phyloP scores from a whole-genome alignment of 2,888 invertebrate genomes.

The Agonopterix heracliana region DNA sequence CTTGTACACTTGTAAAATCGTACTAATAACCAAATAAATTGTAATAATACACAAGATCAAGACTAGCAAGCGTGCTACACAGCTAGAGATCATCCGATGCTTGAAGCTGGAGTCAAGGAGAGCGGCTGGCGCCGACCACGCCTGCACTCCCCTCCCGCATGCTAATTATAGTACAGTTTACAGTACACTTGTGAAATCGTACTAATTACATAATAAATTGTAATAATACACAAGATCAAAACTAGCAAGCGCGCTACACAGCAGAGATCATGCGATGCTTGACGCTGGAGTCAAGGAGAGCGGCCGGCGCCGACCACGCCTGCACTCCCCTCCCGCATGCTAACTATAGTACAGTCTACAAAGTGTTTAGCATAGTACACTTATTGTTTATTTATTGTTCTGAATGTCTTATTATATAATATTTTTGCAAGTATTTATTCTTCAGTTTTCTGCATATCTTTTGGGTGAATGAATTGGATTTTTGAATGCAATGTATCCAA shows the following conservation, averaged over 20 bases:
- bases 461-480: too few species aligned
- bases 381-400: too few species aligned
- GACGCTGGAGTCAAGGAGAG: constrained; percentile 75
- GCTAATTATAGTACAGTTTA: constrained; percentile 24
- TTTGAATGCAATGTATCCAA: too few species aligned
- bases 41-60: constrained; percentile 20
- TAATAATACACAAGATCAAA: constrained; percentile 20
- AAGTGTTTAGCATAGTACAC: too few species aligned
- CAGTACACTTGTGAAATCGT: too few species aligned
- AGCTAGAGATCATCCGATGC: constrained; percentile 72
- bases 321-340: constrained; percentile 40
- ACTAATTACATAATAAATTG: too few species aligned
- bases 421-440: too few species aligned
- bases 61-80: constrained; percentile 18
- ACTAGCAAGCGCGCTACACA: constrained; percentile 19
- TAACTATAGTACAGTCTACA: constrained; percentile 18
- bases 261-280: constrained; percentile 74
- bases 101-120: constrained; percentile 74
- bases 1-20: too few species aligned
- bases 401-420: too few species aligned
- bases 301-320: constrained; percentile 75
- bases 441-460: constrained; percentile 18
- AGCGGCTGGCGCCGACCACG: constrained; percentile 75
- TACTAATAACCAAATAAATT: too few species aligned
- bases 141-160: constrained; percentile 45